Evolutionary conservation across 1,140 invertebrate species (phyloP).

Genomic region (Drosophila orosa): DNA sequence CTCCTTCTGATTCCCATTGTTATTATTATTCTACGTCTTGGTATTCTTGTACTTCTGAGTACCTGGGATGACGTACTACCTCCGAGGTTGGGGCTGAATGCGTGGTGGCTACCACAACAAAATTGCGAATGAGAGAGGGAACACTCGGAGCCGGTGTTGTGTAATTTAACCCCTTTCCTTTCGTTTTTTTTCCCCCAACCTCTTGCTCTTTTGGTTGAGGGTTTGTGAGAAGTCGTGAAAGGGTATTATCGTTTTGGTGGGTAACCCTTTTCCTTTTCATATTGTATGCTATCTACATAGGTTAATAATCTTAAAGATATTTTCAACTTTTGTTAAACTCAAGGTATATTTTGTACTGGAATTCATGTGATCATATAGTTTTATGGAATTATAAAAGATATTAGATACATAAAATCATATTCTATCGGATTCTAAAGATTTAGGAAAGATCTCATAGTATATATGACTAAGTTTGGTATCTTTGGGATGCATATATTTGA

Average conservation of each 20-base stretch:
- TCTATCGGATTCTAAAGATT: neutral
- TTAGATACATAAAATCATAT: neutral
- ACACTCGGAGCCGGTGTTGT: conserved; percentile 17
- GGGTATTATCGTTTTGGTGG: neutral
- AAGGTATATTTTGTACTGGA: neutral
- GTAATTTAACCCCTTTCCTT: conserved; percentile 16
- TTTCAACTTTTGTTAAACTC: neutral
- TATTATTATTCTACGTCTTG: conserved; percentile 35
- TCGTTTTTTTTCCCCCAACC: neutral
- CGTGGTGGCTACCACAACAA: conserved; percentile 40
- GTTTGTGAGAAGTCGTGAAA: neutral
- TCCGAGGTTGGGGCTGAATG: conserved; percentile 10
- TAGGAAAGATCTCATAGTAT: neutral
- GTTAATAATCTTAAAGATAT: neutral
- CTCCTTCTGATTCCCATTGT: conserved; percentile 28
- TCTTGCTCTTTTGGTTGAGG: neutral
- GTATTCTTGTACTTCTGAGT: conserved; percentile 36
- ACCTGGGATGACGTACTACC: conserved; percentile 46
- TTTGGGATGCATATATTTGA: neutral
- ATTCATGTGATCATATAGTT: neutral
- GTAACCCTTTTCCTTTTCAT: neutral
- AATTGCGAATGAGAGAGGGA: conserved; percentile 34
- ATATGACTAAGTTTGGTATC: neutral
- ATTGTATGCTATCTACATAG: neutral
- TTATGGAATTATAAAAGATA: neutral